These are phyloP conservation scores for Trichonephila clavipes DNA, from an alignment of 1,140 invertebrate species.

Conservation along the genomic window DNA sequence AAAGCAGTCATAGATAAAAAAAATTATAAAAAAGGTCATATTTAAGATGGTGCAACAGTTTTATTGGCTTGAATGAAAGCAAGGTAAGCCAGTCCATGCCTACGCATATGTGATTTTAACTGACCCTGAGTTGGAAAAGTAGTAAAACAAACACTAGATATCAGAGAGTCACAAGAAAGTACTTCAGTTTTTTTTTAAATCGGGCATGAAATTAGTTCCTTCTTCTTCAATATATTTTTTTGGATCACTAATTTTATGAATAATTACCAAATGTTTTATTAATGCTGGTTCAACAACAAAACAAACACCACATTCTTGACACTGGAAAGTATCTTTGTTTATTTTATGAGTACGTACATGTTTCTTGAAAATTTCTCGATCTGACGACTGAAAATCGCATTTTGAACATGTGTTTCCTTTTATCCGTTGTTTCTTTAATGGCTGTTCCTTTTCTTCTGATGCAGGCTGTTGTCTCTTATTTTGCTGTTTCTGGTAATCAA, in stretches of 20 bases:
- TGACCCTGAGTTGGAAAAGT: slow-evolving; percentile 79
- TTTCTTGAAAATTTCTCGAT: slow-evolving; percentile 78
- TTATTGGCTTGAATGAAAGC: slow-evolving; percentile 80
- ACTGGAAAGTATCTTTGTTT: slow-evolving; percentile 79
- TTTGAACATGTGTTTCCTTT: slow-evolving; percentile 79
- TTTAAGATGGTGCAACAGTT: slow-evolving; percentile 1
- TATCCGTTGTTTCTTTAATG: slow-evolving; percentile 71
- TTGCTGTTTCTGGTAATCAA: background rate
- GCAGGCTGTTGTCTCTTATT: background rate
- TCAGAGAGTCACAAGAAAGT: slow-evolving; percentile 55
- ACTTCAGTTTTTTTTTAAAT: slow-evolving; percentile 68
- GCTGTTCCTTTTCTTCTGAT: background rate
- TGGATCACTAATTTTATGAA: slow-evolving; percentile 80
- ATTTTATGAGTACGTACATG: slow-evolving; percentile 80
- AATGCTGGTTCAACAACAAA: slow-evolving; percentile 80
- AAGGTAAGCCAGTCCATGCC: slow-evolving; percentile 82
- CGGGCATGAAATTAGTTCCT: slow-evolving; percentile 56
- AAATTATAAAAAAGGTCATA: background rate
- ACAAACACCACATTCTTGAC: slow-evolving; percentile 81
- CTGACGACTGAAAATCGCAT: slow-evolving; percentile 78
- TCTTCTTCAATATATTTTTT: slow-evolving; percentile 79
- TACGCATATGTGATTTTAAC: slow-evolving; percentile 80
- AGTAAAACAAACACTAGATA: slow-evolving; percentile 80
- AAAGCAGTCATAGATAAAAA: too few relatives aligned
- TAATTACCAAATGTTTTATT: slow-evolving; percentile 80